A percentile compares a stretch with the other conserved stretches of the same genome.
These are phyloP conservation scores for Microplitis demolitor DNA, from an alignment of 1,140 invertebrate species.

Conservation along the genomic window DNA sequence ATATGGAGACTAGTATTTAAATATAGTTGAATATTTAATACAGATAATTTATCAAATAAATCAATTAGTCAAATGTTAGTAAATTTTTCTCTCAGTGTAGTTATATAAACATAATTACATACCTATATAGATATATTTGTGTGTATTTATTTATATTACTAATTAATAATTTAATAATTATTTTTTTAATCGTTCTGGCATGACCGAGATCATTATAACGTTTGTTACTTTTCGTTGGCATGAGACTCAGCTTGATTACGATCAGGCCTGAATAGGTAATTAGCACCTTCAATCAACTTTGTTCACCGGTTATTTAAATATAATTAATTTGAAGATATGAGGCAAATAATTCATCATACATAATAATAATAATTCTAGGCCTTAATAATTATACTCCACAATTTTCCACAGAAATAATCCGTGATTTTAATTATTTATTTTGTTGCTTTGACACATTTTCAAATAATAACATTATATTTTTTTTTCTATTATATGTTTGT, in stretches of 20 bases:
- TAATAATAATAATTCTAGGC: neutral
- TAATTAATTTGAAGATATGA: neutral
- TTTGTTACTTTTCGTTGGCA: constrained; percentile 30
- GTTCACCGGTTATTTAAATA: constrained; percentile 20
- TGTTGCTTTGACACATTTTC: neutral
- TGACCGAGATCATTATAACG: constrained; percentile 10
- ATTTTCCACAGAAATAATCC: neutral
- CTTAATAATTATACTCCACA: constrained; percentile 17
- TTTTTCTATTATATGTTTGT: neutral
- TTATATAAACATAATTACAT: too few relatives aligned
- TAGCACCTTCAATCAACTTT: constrained; percentile 51
- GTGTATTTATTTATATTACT: too few relatives aligned
- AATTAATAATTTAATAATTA: neutral
- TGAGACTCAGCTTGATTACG: constrained; percentile 36
- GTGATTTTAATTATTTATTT: neutral
- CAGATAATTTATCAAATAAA: too few relatives aligned
- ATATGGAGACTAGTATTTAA: too few relatives aligned
- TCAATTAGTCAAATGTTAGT: too few relatives aligned
- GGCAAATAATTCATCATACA: constrained; percentile 12
- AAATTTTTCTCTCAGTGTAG: too few relatives aligned
- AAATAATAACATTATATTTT: neutral
- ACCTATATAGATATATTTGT: too few relatives aligned
- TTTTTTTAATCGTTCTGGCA: constrained; percentile 3
- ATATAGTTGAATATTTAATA: too few relatives aligned
- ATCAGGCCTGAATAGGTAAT: constrained; percentile 42